Conservation (phyloP, 2,113 vertebrate genomes). For the Trachemys scripta region DNA sequence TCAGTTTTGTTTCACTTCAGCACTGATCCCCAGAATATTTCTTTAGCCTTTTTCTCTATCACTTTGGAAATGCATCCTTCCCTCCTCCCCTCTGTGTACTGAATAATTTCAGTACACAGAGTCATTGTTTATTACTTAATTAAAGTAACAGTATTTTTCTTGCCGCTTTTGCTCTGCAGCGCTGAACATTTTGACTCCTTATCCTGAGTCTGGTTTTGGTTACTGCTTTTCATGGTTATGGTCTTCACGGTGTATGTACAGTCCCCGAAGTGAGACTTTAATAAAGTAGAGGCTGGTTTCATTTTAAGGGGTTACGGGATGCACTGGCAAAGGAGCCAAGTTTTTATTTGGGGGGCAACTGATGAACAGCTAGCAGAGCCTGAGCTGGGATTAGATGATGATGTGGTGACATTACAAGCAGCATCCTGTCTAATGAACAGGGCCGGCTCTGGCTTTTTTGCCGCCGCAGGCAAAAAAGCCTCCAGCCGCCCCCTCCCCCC, state of each 20-base stretch:
- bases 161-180: not conserved
- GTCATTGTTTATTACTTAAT: not conserved
- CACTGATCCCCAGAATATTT: not conserved
- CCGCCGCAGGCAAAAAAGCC: too few relatives aligned
- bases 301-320: not conserved
- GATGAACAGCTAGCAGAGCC: not conserved
- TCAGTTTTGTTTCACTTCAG: not conserved
- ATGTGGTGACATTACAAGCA: not conserved
- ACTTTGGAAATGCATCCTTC: not conserved
- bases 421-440: not conserved
- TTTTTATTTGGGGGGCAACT: fast-evolving
- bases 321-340: not conserved
- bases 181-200: fast-evolving
- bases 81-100: not conserved
- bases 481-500: too few relatives aligned
- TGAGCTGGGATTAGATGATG: not conserved
- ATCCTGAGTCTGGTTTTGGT: not conserved
- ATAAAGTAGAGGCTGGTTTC: not conserved
- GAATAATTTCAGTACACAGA: not conserved
- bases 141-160: not conserved
- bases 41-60: not conserved
- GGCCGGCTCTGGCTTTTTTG: too few relatives aligned
- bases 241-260: fast-evolving
- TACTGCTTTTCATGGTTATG: not conserved
- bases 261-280: not conserved